Evolutionary conservation across 1,140 invertebrate genomes (phyloP).

Genomic region (Neodiprion pinetum): DNA sequence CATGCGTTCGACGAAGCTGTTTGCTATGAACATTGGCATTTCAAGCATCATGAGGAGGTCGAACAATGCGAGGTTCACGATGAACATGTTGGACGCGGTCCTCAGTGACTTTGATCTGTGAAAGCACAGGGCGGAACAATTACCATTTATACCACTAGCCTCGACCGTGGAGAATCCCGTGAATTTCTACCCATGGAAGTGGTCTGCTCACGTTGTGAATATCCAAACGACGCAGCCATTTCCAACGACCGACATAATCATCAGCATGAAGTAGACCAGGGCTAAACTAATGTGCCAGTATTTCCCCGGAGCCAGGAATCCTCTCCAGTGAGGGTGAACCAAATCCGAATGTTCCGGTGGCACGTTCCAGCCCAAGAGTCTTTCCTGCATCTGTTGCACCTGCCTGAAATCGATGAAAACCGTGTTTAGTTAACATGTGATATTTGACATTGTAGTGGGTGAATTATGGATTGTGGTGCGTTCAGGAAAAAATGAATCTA

Average conservation of each 20-base stretch:
- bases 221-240: slow-evolving; percentile 85
- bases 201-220: slow-evolving; percentile 74
- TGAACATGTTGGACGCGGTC: slow-evolving; percentile 81
- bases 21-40: slow-evolving; percentile 74
- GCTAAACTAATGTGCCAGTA: slow-evolving; percentile 78
- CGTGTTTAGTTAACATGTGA: too few relatives aligned
- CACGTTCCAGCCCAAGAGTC: slow-evolving; percentile 72
- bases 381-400: slow-evolving; percentile 49
- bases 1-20: slow-evolving; percentile 71
- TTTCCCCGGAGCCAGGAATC: slow-evolving; percentile 72
- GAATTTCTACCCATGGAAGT: neutral
- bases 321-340: slow-evolving; percentile 76
- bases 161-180: neutral
- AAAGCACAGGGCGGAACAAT: neutral
- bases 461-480: too few relatives aligned
- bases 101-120: slow-evolving; percentile 74
- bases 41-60: slow-evolving; percentile 80
- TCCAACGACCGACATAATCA: slow-evolving; percentile 72
- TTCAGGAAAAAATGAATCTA: too few relatives aligned
- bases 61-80: slow-evolving; percentile 79
- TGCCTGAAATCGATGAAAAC: slow-evolving; percentile 23
- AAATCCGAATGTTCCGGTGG: slow-evolving; percentile 72
- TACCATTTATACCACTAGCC: neutral
- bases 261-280: slow-evolving; percentile 74
- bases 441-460: too few relatives aligned